phyloP scores from a whole-genome alignment of 37 sponge, comb jelly and placozoan species.

The Lycopodina hypogea region DNA sequence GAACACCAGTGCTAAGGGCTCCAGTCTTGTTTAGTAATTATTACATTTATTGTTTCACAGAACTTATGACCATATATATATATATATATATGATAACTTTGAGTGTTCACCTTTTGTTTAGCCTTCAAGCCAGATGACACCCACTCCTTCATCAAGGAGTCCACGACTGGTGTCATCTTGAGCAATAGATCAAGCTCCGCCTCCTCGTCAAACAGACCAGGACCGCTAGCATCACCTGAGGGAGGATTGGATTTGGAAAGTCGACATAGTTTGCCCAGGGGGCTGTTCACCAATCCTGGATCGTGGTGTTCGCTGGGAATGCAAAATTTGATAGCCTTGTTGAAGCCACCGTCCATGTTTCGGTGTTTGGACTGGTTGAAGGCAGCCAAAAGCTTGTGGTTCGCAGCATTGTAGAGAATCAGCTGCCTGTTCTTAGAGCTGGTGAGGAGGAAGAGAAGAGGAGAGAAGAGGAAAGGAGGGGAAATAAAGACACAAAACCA shows the following conservation, averaged over 20 bases:
- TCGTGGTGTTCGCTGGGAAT: constrained; percentile 6
- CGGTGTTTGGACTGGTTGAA: constrained; percentile 21
- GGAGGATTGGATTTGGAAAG: background rate
- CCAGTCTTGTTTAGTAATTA: no score
- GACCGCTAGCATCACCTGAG: background rate
- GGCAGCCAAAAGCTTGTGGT: constrained; percentile 29
- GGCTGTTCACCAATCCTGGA: background rate
- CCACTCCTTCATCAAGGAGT: constrained; percentile 23
- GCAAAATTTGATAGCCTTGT: constrained; percentile 18
- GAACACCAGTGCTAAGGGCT: no score
- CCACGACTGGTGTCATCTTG: constrained; percentile 16
- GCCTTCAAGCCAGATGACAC: constrained; percentile 20
- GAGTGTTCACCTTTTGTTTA: constrained; percentile 16
- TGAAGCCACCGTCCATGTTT: background rate
- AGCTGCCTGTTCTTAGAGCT: constrained; percentile 3
- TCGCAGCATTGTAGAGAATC: constrained; percentile 4
- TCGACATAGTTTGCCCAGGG: constrained; percentile 15
- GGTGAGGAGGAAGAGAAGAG: background rate
- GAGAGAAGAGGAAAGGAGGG: background rate
- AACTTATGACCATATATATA: no score
- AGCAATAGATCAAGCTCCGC: constrained; percentile 8
- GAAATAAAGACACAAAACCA: no score
- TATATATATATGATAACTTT: no score
- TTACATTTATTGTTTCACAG: no score
- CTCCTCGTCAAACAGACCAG: constrained; percentile 15